Evolutionary conservation across 2,888 invertebrate genomes (phyloP).

Genomic region (Euplagia quadripunctaria): DNA sequence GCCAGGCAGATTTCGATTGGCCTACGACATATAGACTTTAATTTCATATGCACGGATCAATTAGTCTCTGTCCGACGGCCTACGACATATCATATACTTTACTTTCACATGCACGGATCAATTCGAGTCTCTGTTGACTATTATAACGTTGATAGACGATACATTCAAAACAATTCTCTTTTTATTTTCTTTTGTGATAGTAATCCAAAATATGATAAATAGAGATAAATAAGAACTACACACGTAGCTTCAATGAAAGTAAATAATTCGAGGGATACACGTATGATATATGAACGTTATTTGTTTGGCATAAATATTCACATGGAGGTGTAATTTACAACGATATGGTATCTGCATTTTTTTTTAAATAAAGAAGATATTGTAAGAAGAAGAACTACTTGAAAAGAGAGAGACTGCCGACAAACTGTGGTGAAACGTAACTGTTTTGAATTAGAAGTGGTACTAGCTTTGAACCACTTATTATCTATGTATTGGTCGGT

Average conservation of each 20-base stretch:
- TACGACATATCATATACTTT: background rate
- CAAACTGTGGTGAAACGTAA: no score
- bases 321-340: conserved; percentile 19
- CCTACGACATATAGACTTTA: background rate
- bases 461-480: no score
- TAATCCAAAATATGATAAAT: conserved; percentile 35
- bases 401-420: background rate
- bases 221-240: conserved; percentile 51
- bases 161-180: background rate
- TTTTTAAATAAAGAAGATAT: background rate
- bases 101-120: background rate
- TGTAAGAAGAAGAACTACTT: background rate
- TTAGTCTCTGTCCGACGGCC: background rate
- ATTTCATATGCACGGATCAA: background rate
- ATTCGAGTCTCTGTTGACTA: no score
- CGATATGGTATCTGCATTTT: conserved; percentile 50
- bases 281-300: conserved; percentile 77
- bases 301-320: conserved; percentile 72
- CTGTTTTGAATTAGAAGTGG: no score
- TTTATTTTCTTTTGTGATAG: conserved; percentile 10
- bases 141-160: background rate
- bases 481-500: no score
- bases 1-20: no score
- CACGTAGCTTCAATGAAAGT: conserved; percentile 57
- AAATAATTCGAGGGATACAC: conserved; percentile 74